Base-by-base conservation (phyloP, 2,113 vertebrate species). In the Corythaeola cristata region DNA sequence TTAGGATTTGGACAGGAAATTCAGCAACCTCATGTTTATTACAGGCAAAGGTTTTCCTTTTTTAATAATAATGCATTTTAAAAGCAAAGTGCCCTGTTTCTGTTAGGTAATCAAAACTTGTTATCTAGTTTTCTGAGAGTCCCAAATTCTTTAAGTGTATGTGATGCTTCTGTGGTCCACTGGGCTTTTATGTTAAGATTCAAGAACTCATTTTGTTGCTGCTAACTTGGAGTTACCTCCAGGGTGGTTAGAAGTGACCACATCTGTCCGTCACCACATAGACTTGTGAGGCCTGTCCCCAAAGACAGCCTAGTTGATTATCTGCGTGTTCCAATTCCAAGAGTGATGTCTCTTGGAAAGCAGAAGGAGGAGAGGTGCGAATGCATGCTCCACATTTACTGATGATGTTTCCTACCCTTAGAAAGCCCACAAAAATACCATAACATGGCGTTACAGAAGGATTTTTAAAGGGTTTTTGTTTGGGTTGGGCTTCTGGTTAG, bases 121-220 rank as follows among this genome's bases (percentile, higher is more conserved):
- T 88, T 73, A 87, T 22, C 47, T 80, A 44, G 55, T 76, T 95
- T 89, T 84, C 76, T 59, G 80, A 91, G 76, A 71, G 47, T 62
- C 11, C 24, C 64, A 58, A 11, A 76, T 72, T 77, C 86, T 82
- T 95, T 74, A 90, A 82, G 8, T 9, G 15, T 60, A 45, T 81
- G 67, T 94, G 88, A 82, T 89, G 45, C 64, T 73, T 95, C 50
- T 91, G 28, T 94, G 69, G 62, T 82, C 47, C 44, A 18, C 32
- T 93, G 69, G 45, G 28, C 39, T 95, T 92, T 92, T 60, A 37
- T 39, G 19, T 45, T 82, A 66, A 89, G 12, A 14, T 76, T 82
- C 15, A 10, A 52, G 86, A 87, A 37, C 80, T 97, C 59, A 74
- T 89, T 96, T 91, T 39, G 58, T 56, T 86, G 58, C 69, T 91